Base-by-base conservation (phyloP, 1,140 invertebrate genomes). In the Drosophila truncata region DNA sequence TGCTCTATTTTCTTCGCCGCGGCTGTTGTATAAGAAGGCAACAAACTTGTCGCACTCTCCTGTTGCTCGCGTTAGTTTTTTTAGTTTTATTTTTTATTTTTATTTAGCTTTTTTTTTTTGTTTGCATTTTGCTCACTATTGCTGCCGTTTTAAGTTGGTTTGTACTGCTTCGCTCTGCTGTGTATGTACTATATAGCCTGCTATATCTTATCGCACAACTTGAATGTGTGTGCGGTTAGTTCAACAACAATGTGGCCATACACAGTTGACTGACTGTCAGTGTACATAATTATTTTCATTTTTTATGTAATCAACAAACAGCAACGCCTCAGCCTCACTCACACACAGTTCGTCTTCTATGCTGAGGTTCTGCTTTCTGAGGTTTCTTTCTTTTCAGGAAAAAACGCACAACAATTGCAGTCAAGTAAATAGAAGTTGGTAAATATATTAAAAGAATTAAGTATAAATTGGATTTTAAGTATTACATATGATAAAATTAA, bases 251-350 rank as follows among this genome's bases (percentile, higher is more conserved):
- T 62, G 64, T 84, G 58, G 58, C 33, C 82, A 61, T 71, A 47
- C 46, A 64, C n/a, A n/a, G n/a, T n/a, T n/a, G n/a, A n/a, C n/a
- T n/a, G n/a, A n/a, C n/a, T n/a, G 47, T 54, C 35, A 61, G 52
- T 62, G 52, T 78, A 80, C 84, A 88, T 88, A 88, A 88, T 87
- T 84, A 84, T 90, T 88, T 80, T 88, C 52, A 80, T 87, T 88
- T 87, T 88, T 87, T 87, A 88, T 87, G 73, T 87, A 87, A 88
- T 88, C 80, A 84, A 78, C 83, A 87, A 82, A 78, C 80, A 74
- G 52, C 80, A 61, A 55, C 78, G 44, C 57, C 44, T 62, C 62
- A 27, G 76, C 42, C 78, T 80, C 49, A 78, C 78, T 80, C 49
- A 78, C 31, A 16, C 31, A 16, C 61, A 73, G 57, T 54, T 59